Base-by-base conservation (phyloP, 2,113 vertebrate genomes). In the Danionella cerebrum region DNA sequence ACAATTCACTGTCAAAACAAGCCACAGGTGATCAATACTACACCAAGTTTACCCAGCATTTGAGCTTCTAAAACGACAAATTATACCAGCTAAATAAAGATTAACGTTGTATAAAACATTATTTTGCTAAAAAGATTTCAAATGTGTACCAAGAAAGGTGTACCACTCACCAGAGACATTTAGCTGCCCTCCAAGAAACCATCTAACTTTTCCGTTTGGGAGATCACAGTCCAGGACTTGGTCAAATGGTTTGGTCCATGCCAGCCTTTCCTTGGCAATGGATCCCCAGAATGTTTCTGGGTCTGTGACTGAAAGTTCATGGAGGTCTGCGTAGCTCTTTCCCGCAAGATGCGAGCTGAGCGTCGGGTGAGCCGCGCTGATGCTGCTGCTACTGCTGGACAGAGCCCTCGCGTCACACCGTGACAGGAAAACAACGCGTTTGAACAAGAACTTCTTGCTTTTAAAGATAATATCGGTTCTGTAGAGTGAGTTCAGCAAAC, bases 141-240 rank as follows among this genome's bases (percentile, higher is more conserved):
- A 33, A 9, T 3, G 5, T 33, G 3, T 6, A 33, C 5, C 29
- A 36, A 9, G 11, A 42, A 9, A n/a, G 29, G 5, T n/a, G 24
- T 0, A 6, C 42, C 44, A 33, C 39, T 89, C 79, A 94, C 93
- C 93, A 5, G 93, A 93, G 47, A 94, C 92, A 59, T 95, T 94
- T 2, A 94, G 75, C 66, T 85, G 86, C 47, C 92, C 93, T 10
- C 93, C 92, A 69, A 88, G 81, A 80, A 96, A 94, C 94, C 94
- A 96, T 63, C 74, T 74, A 74, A 91, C 84, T 64, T 36, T 73
- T 13, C 86, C 91, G 16, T 44, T 67, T 3, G 44, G 57, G 19
- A 90, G 79, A 19, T 82, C 83, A 35, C 87, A 90, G 77, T 88
- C 86, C 51, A 75, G 83, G 51, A 92, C 91, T 0, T 76, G 89